Evolutionary conservation across 1,140 invertebrate genomes (phyloP).

Genomic region (Ganaspis sp.): DNA sequence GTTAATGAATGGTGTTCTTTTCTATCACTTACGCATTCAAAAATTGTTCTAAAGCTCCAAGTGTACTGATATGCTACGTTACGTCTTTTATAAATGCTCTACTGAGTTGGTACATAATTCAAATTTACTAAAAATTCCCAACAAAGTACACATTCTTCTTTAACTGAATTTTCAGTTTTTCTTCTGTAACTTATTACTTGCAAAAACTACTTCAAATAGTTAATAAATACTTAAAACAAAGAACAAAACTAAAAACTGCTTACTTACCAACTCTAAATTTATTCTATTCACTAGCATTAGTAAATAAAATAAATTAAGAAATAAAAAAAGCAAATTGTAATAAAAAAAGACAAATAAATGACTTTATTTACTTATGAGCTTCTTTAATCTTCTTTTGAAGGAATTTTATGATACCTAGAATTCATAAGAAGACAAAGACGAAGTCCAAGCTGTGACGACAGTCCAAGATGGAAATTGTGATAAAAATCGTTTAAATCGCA

Average conservation of each 20-base stretch:
- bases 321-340: too few relatives aligned
- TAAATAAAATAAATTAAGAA: too few relatives aligned
- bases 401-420: slow-evolving; percentile 63
- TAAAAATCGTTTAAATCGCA: slow-evolving; percentile 76
- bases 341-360: too few relatives aligned
- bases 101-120: not conserved
- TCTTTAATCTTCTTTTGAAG: not conserved
- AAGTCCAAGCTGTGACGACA: slow-evolving; percentile 79
- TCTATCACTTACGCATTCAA: slow-evolving; percentile 23
- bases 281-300: too few relatives aligned
- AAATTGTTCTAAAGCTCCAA: slow-evolving; percentile 13
- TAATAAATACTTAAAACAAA: not conserved
- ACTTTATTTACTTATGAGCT: not conserved
- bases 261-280: too few relatives aligned
- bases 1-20: slow-evolving; percentile 16
- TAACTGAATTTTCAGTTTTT: not conserved
- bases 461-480: slow-evolving; percentile 80
- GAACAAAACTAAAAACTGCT: too few relatives aligned
- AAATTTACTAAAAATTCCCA: not conserved
- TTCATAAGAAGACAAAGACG: slow-evolving; percentile 79
- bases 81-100: not conserved
- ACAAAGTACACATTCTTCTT: not conserved
- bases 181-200: not conserved
- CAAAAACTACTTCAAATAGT: not conserved
- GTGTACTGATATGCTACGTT: slow-evolving; percentile 9